Conservation (phyloP, 1,140 invertebrate species). For the Drosophila pseudoananassae region DNA sequence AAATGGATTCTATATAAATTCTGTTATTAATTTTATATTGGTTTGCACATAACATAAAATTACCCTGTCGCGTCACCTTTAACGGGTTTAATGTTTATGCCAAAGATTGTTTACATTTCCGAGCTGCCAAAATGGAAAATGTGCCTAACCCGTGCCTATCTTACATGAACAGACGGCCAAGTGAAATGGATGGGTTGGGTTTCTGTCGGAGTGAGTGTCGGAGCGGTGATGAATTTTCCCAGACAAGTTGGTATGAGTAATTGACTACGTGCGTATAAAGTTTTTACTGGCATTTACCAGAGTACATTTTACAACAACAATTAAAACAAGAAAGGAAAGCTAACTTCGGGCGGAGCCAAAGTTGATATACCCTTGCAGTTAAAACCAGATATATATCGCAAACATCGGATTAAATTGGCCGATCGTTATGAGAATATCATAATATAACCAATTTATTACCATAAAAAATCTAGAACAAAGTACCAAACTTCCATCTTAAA, state of each 20-base stretch:
- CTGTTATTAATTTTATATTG: too few relatives aligned
- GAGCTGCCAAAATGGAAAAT: slow-evolving; percentile 55
- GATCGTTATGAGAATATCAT: too few relatives aligned
- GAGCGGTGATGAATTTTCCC: slow-evolving; percentile 16
- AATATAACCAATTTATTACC: too few relatives aligned
- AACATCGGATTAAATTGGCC: too few relatives aligned
- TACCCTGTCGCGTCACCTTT: background rate
- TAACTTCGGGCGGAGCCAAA: too few relatives aligned
- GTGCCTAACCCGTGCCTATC: slow-evolving; percentile 19
- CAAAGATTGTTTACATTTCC: slow-evolving; percentile 32
- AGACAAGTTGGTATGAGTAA: slow-evolving; percentile 65
- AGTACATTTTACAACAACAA: slow-evolving; percentile 41
- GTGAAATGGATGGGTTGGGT: slow-evolving; percentile 12
- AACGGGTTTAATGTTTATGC: slow-evolving; percentile 24
- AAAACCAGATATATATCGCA: too few relatives aligned
- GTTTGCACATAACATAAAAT: too few relatives aligned
- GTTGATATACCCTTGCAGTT: too few relatives aligned
- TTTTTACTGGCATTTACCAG: slow-evolving; percentile 73
- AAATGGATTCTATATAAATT: too few relatives aligned
- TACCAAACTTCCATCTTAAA: too few relatives aligned
- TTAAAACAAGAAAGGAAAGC: too few relatives aligned
- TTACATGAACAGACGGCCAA: slow-evolving; percentile 10
- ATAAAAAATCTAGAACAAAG: too few relatives aligned
- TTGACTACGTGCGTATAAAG: slow-evolving; percentile 81
- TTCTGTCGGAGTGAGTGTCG: slow-evolving; percentile 16